Evolutionary conservation across 2,113 vertebrate species (phyloP), one percentile per base, ranked within the genome.

Genomic region (Lophotis ruficrista): DNA sequence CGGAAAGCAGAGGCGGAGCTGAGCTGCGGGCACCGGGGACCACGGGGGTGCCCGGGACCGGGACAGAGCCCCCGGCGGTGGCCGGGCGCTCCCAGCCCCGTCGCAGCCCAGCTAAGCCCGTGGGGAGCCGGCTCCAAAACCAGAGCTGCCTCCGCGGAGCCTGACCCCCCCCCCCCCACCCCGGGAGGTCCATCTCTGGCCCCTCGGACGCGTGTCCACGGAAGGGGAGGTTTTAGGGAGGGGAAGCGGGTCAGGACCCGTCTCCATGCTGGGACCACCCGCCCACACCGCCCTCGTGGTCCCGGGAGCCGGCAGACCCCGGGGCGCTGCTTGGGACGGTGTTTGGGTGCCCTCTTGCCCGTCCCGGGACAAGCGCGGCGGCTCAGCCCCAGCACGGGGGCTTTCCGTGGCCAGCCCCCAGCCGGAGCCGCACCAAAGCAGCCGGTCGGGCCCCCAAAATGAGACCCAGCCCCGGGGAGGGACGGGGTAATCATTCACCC

Each of bases 11-110:
- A 57, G 69, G 66, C 35, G 72, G 72, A 61, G 56, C 45, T 69
- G 70, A 86, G 62, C 43, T 4, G 1, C 30, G 5, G 65, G 48
- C 31, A 25, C 20, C 0, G 1, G 65, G 37, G 31, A 50, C 37
- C 3, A 0, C 0, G 2, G 25, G 21, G 23, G 64, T 21, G 22
- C 25, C 64, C 53, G 23, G 27, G 13, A 54, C 64, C 53, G 23
- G 27, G 13, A 54, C 53, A 47, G 35, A 51, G 28, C 10, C 9
- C 10, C 10, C 18, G 0, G 0, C 0, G 0, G 61, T 53, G 37
- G 60, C 37, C 3, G 0, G 41, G 65, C 65, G 83, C 35, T 12
- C 41, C 41, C 41, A 41, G 10, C 41, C 41, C 41, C 5, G 41
- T 41, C 41, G 41, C 41, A 41, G 41, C 41, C 41, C 41, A 41